A percentile compares a stretch with the other conserved stretches of the same genome.
These are phyloP conservation scores for Sarcoramphus papa DNA, from an alignment of 2,797 vertebrate species.

Conservation along the genomic window DNA sequence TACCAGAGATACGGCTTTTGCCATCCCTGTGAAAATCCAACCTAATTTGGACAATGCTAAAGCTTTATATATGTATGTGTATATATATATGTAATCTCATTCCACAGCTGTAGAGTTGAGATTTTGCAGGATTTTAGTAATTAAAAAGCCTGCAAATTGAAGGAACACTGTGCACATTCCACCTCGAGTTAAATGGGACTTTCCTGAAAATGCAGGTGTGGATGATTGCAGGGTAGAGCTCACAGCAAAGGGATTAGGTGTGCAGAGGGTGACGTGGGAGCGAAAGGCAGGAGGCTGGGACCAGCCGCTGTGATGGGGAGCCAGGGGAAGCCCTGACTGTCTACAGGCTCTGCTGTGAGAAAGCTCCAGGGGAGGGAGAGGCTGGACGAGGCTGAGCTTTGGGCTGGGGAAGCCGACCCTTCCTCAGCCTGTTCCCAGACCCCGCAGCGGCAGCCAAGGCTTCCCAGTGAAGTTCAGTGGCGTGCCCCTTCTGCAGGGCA, in stretches of 20 bases:
- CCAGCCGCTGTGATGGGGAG: not conserved
- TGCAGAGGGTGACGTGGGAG: not conserved
- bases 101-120: not conserved
- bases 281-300: not conserved
- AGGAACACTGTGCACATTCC: not conserved
- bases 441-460: fast-evolving
- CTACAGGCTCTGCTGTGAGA: not conserved
- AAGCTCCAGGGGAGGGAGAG: not conserved
- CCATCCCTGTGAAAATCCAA: not conserved
- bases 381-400: not conserved
- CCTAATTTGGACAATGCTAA: not conserved
- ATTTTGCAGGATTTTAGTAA: not conserved
- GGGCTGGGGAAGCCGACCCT: not conserved
- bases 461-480: not conserved
- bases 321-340: not conserved
- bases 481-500: too few species aligned
- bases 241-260: not conserved
- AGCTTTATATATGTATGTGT: not conserved
- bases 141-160: not conserved
- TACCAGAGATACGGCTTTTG: not conserved
- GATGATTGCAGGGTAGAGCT: not conserved
- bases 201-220: not conserved
- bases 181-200: not conserved
- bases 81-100: not conserved
- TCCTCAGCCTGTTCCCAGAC: not conserved